Percentiles rank a stretch among this genome's conserved stretches.
Evolutionary conservation across 92 coral and sea anemone species (phyloP).

Genomic region (Siderastrea radians): DNA sequence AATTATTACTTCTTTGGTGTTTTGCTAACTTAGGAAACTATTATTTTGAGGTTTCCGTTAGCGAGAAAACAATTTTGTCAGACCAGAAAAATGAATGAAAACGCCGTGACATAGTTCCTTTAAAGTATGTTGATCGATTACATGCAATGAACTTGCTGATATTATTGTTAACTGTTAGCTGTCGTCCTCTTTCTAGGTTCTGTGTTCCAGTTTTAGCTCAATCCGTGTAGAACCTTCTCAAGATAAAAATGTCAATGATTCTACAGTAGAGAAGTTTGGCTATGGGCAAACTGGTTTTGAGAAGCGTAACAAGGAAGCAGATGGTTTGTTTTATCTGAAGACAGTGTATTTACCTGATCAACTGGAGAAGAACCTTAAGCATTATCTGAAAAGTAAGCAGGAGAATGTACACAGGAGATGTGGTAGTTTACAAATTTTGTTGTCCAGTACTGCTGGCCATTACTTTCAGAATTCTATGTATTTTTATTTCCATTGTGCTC

Average conservation of each 20-base stretch:
- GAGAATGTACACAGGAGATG: neutral
- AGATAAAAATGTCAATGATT: neutral
- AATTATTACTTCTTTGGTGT: too few species aligned
- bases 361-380: slow-evolving; percentile 79
- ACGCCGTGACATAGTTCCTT: too few species aligned
- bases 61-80: too few species aligned
- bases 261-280: slow-evolving; percentile 63
- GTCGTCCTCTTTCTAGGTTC: neutral
- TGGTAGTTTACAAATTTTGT: neutral
- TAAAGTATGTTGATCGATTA: too few species aligned
- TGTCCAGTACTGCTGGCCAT: neutral
- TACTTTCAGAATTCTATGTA: too few species aligned
- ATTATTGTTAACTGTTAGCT: neutral
- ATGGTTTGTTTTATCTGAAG: slow-evolving; percentile 86
- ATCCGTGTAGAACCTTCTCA: slow-evolving; percentile 8
- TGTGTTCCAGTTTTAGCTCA: slow-evolving; percentile 29
- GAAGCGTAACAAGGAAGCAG: slow-evolving; percentile 82
- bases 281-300: slow-evolving; percentile 77
- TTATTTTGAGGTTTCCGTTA: too few species aligned
- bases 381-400: slow-evolving; percentile 83
- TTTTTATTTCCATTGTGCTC: too few species aligned
- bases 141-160: neutral
- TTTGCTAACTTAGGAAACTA: too few species aligned
- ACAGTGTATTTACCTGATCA: slow-evolving; percentile 87
- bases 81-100: too few species aligned